Evolutionary conservation across 2,113 vertebrate species (phyloP), one percentile per base, ranked within the genome.

Genomic region (Alethe castanea): DNA sequence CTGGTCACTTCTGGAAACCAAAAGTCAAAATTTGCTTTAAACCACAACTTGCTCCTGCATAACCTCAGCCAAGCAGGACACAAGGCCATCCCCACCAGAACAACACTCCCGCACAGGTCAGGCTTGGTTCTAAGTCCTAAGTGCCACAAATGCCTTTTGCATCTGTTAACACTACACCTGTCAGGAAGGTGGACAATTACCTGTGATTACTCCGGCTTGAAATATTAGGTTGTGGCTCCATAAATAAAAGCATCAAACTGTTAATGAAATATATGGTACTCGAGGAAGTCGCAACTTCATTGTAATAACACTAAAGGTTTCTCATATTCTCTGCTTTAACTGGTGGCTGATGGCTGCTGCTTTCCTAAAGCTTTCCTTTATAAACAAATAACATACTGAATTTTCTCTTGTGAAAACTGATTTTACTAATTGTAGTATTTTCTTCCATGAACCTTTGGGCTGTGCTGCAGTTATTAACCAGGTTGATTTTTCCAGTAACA

Each of bases 401-500:
- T 70, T 47, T 59, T 71, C 54, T 50, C 14, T 33, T 92, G 24
- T 35, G 24, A 38, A 84, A 66, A 90, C 36, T 23, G 28, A 73
- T 66, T 92, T 82, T 81, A n/a, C 14, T 40, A 65, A 61, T 77
- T 53, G 25, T 31, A 44, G 16, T 91, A 40, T 95, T 92, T 87
- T 93, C 54, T 72, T 89, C 70, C 70, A 81, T 61, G 59, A 96
- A 90, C 57, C 18, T 88, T 44, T 50, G 44, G 62, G 69, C 33
- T 77, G 40, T 33, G 26, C n/a, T 91, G 84, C 31, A 74, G 52
- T 94, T 95, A 77, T 66, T 87, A 90, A 93, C 54, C 33, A 83
- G 35, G 92, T 10, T 61, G 62, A 85, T 94, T 73, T 92, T 90
- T 86, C 72, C 64, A 82, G 62, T 72, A 93, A 70, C 23, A 91